Evolutionary conservation across 1,140 invertebrate species (phyloP).

Genomic region (Lutraria rhynchaena): DNA sequence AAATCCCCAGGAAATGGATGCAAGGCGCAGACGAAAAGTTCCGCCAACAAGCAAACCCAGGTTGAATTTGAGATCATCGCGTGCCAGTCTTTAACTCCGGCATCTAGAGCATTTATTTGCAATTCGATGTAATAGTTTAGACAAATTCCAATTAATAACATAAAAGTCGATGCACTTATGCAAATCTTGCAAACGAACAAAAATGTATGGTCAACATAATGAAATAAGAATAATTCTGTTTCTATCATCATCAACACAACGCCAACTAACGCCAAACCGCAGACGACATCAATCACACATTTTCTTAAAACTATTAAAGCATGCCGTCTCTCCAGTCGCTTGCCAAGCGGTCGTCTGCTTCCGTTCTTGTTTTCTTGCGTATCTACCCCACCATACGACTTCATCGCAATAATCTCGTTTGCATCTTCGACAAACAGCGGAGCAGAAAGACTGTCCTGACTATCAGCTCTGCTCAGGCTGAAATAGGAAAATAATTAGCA

Average conservation of each 20-base stretch:
- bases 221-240: conserved; percentile 64
- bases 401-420: conserved; percentile 5
- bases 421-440: conserved; percentile 46
- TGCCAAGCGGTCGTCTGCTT: conserved; percentile 49
- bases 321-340: conserved; percentile 56
- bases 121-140: conserved; percentile 64
- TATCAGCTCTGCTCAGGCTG: conserved; percentile 28
- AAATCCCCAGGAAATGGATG: conserved; percentile 75
- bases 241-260: conserved; percentile 70
- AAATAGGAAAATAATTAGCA: neutral
- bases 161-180: conserved; percentile 62
- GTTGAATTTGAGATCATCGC: conserved; percentile 59
- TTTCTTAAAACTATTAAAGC: conserved; percentile 59
- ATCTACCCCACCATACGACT: conserved; percentile 34
- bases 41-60: conserved; percentile 50
- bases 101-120: conserved; percentile 70
- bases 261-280: conserved; percentile 63
- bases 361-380: neutral
- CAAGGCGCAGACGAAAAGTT: conserved; percentile 70
- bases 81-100: conserved; percentile 69
- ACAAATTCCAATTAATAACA: conserved; percentile 63
- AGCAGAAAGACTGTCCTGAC: conserved; percentile 30
- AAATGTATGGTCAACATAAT: conserved; percentile 42
- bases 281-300: conserved; percentile 66
- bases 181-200: conserved; percentile 56